Conservation (phyloP, 2,797 vertebrate species). For the Tenualosa thibaudeaui region DNA sequence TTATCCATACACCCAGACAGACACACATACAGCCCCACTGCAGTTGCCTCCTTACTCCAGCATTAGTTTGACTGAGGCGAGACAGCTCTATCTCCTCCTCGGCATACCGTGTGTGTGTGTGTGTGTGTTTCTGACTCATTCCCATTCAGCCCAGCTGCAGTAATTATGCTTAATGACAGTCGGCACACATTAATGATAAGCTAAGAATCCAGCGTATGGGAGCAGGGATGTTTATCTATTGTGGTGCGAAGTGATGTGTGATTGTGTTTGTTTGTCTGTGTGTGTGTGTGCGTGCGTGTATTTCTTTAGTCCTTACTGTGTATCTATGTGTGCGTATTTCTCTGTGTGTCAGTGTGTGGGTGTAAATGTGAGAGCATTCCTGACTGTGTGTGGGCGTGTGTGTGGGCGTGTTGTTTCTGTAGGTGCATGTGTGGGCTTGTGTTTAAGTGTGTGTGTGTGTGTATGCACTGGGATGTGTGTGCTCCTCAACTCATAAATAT, state of each 20-base stretch:
- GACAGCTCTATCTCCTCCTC: background rate
- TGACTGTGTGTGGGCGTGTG: background rate
- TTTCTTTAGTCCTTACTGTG: background rate
- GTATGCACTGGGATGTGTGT: background rate
- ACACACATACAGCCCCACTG: background rate
- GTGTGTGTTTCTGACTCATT: slow-evolving; percentile 10
- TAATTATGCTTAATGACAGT: slow-evolving; percentile 64
- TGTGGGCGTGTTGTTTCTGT: background rate
- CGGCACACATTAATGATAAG: slow-evolving; percentile 54
- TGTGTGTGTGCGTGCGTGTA: background rate
- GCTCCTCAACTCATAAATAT: background rate
- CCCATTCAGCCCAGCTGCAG: slow-evolving; percentile 51
- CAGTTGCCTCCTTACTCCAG: background rate
- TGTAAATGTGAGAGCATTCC: background rate
- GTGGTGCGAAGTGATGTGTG: background rate
- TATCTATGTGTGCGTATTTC: background rate
- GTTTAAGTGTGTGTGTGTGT: slow-evolving; percentile 24
- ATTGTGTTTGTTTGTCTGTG: background rate
- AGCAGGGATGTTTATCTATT: background rate
- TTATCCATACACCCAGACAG: background rate
- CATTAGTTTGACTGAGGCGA: background rate
- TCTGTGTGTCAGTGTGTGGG: background rate
- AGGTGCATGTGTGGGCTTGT: slow-evolving; percentile 27
- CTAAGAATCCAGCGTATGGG: slow-evolving; percentile 2
- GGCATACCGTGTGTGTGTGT: slow-evolving; percentile 23